Conservation (phyloP, 2,888 invertebrate species). For the Dascillus cervinus region DNA sequence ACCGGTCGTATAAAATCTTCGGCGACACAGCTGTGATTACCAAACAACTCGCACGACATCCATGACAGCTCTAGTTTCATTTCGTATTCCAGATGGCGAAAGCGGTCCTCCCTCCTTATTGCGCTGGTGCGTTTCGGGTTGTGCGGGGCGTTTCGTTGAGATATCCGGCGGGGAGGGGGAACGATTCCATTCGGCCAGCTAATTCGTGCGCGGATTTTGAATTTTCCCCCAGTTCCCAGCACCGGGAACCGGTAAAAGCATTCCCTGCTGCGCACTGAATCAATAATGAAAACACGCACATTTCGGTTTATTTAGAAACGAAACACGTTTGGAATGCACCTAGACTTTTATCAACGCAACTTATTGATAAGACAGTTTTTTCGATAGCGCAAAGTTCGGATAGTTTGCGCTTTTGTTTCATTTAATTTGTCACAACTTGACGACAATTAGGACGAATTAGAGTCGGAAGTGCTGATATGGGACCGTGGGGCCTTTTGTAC, state of each 20-base stretch:
- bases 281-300: constrained; percentile 18
- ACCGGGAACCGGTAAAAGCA: constrained; percentile 7
- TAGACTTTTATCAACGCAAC: too few relatives aligned
- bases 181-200: constrained; percentile 22
- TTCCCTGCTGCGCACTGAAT: constrained; percentile 16
- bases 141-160: not conserved
- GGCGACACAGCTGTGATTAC: too few relatives aligned
- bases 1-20: too few relatives aligned
- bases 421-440: too few relatives aligned
- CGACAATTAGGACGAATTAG: too few relatives aligned
- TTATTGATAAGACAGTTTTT: too few relatives aligned
- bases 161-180: constrained; percentile 13
- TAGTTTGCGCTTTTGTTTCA: too few relatives aligned
- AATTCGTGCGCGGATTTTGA: constrained; percentile 4
- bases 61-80: constrained; percentile 6
- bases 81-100: constrained; percentile 29
- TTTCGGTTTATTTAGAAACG: constrained; percentile 1
- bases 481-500: too few relatives aligned
- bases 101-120: constrained; percentile 19
- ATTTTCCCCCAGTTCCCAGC: not conserved
- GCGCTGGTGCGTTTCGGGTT: constrained; percentile 3
- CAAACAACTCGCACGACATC: too few relatives aligned
- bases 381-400: too few relatives aligned
- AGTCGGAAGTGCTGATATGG: too few relatives aligned
- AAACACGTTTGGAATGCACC: too few relatives aligned